phyloP scores from a whole-genome alignment of 2,888 invertebrate genomes.

The Cephonodes hylas region DNA sequence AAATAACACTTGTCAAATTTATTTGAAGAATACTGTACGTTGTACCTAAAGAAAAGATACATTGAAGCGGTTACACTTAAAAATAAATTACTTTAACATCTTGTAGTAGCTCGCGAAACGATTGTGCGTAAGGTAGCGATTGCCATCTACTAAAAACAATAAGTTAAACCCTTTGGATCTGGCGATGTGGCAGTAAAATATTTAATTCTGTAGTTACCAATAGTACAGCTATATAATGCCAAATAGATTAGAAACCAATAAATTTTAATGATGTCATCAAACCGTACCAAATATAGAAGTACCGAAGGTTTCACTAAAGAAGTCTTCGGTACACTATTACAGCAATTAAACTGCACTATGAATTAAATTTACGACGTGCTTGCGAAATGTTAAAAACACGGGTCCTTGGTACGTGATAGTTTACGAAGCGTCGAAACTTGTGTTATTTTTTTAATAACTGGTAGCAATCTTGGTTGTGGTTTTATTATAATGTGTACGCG shows the following conservation, averaged over 20 bases:
- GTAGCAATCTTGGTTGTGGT: neutral
- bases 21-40: too few relatives aligned
- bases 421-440: neutral
- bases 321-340: conserved; percentile 28
- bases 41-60: too few relatives aligned
- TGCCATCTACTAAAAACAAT: neutral
- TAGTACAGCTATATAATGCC: too few relatives aligned
- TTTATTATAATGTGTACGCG: neutral
- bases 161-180: too few relatives aligned
- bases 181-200: too few relatives aligned
- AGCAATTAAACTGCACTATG: conserved; percentile 33
- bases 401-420: conserved; percentile 25
- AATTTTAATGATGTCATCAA: too few relatives aligned
- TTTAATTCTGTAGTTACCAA: too few relatives aligned
- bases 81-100: too few relatives aligned
- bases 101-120: too few relatives aligned
- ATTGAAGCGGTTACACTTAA: too few relatives aligned
- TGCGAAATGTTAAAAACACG: conserved; percentile 27
- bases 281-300: conserved; percentile 19
- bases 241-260: too few relatives aligned
- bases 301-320: conserved; percentile 22
- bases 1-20: too few relatives aligned
- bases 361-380: conserved; percentile 22
- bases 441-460: neutral
- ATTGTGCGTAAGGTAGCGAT: neutral